Percentiles rank a stretch among this genome's conserved stretches.
Conservation (phyloP, 2,888 invertebrate genomes). For the Brassicogethes aeneus region DNA sequence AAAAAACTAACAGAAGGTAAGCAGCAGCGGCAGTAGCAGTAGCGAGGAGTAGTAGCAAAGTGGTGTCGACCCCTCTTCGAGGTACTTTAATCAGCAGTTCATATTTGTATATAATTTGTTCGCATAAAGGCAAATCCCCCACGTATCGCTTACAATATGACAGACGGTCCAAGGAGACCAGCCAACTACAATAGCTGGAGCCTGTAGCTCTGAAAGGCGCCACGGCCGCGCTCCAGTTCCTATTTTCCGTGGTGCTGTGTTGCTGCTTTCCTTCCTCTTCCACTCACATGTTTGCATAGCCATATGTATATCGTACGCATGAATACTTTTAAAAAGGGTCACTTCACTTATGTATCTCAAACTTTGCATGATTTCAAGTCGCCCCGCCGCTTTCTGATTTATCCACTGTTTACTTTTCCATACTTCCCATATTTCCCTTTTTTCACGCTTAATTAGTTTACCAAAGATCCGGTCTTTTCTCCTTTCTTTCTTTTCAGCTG, state of each 20-base stretch:
- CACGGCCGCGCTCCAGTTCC: constrained; percentile 10
- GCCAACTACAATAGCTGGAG: constrained; percentile 21
- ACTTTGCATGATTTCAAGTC: constrained; percentile 31
- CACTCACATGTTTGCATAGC: constrained; percentile 35
- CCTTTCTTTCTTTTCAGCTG: background rate
- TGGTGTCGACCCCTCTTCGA: constrained; percentile 19
- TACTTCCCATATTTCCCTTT: background rate
- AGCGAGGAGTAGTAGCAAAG: too few species aligned
- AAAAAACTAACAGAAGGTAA: too few species aligned
- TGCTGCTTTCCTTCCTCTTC: constrained; percentile 5
- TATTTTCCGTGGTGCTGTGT: background rate
- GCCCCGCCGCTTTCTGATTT: constrained; percentile 10
- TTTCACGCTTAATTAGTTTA: background rate
- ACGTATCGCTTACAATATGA: constrained; percentile 39
- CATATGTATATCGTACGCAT: constrained; percentile 39
- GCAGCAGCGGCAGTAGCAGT: too few species aligned
- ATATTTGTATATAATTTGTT: constrained; percentile 45
- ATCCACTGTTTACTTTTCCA: background rate
- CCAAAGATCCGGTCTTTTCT: background rate
- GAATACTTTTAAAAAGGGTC: constrained; percentile 40
- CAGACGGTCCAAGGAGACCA: constrained; percentile 31
- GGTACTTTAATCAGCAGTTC: constrained; percentile 39
- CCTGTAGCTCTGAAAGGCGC: constrained; percentile 13
- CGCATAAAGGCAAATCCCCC: constrained; percentile 39
- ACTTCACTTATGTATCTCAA: constrained; percentile 34